Evolutionary conservation across 2,113 vertebrate species (phyloP).

Genomic region (Antechinus flavipes): DNA sequence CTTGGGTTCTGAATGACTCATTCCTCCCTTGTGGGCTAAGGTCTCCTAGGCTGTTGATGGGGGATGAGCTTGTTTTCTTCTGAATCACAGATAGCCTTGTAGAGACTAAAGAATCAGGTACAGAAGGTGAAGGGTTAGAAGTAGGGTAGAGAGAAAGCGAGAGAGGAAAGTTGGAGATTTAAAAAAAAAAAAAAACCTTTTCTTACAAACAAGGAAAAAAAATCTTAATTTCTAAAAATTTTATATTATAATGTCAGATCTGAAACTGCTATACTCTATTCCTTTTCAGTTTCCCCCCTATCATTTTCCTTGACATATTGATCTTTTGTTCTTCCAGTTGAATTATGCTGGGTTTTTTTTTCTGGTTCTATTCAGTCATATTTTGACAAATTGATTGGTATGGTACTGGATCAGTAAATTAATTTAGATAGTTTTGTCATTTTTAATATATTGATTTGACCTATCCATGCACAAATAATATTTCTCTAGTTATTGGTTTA

Average conservation of each 20-base stretch:
- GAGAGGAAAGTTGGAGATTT: not conserved
- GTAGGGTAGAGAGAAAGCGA: not conserved
- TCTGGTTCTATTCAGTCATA: not conserved
- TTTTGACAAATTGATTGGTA: not conserved
- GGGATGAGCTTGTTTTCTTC: not conserved
- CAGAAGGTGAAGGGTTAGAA: not conserved
- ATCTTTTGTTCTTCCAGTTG: not conserved
- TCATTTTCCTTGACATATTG: not conserved
- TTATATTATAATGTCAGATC: not conserved
- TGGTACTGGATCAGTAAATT: not conserved
- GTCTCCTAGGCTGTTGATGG: constrained; percentile 49
- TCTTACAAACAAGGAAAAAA: constrained; percentile 6
- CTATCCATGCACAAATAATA: not conserved
- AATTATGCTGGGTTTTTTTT: not conserved
- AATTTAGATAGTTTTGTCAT: not conserved
- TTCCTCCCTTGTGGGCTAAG: constrained; percentile 58
- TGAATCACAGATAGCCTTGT: not conserved
- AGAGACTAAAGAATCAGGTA: not conserved
- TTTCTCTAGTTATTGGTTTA: not conserved
- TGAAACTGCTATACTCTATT: not conserved
- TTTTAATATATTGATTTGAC: not conserved
- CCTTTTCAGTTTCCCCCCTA: not conserved
- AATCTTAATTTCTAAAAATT: not conserved
- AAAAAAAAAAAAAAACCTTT: not conserved
- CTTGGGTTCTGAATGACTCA: constrained; percentile 12